Percentiles rank a stretch among this genome's conserved stretches.
These are phyloP conservation scores for Alouatta palliata DNA, from an alignment of 2,113 vertebrate genomes.

Conservation along the genomic window DNA sequence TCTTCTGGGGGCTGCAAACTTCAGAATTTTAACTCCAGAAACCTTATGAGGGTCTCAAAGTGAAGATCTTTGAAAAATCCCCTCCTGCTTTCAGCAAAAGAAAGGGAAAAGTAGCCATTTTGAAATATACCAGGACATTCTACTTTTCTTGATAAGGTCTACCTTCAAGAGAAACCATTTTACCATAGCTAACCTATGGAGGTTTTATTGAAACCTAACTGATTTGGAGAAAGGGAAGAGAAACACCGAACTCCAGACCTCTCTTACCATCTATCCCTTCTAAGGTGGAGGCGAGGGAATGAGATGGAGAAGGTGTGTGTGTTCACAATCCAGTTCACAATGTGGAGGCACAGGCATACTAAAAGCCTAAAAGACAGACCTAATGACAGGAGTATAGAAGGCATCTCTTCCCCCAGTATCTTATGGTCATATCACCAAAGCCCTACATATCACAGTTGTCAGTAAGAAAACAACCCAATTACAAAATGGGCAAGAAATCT, in stretches of 20 bases:
- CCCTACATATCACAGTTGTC: not conserved
- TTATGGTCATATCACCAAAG: not conserved
- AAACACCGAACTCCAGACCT: not conserved
- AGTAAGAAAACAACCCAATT: not conserved
- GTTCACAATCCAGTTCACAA: not conserved
- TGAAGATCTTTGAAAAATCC: not conserved
- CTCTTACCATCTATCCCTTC: too few species aligned
- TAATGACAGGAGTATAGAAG: too few species aligned
- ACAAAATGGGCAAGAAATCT: not conserved
- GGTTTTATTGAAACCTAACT: not conserved
- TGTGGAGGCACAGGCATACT: not conserved
- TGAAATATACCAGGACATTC: not conserved
- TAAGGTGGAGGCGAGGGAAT: not conserved
- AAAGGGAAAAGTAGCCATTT: not conserved
- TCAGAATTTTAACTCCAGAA: not conserved
- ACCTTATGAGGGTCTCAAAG: not conserved
- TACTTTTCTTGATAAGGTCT: not conserved
- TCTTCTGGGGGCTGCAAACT: not conserved
- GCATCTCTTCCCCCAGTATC: accelerated
- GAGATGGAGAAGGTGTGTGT: not conserved
- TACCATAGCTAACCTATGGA: not conserved
- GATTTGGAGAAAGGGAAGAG: not conserved
- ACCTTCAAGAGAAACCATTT: not conserved
- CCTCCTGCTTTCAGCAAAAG: not conserved
- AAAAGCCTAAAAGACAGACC: not conserved